A percentile compares a stretch with the other conserved stretches of the same genome.
phyloP scores from a whole-genome alignment of 1,140 invertebrate species.

The Phortica variegata region DNA sequence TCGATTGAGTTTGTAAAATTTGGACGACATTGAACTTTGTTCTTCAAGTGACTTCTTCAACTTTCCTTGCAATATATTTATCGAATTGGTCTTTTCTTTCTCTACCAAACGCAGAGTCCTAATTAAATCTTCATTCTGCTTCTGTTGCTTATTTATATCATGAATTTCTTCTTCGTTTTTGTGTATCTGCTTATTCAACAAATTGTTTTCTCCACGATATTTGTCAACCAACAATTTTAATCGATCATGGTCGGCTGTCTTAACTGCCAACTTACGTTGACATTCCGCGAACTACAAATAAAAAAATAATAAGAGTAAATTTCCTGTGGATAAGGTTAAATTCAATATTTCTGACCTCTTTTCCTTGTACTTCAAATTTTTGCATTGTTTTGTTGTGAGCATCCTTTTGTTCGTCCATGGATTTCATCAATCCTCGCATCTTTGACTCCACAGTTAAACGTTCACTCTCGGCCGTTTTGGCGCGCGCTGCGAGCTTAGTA shows the following conservation, averaged over 20 bases:
- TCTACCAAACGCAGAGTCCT: constrained; percentile 23
- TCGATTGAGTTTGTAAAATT: constrained; percentile 22
- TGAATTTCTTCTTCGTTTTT: constrained; percentile 33
- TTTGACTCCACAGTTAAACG: constrained; percentile 27
- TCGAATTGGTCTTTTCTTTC: constrained; percentile 24
- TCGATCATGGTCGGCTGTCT: constrained; percentile 27
- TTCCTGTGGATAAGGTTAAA: not conserved
- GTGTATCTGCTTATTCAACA: constrained; percentile 17
- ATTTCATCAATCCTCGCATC: constrained; percentile 22
- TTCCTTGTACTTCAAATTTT: constrained; percentile 18
- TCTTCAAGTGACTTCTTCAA: constrained; percentile 22
- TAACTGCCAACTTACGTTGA: constrained; percentile 20
- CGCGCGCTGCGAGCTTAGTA: constrained; percentile 25
- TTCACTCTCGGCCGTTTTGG: constrained; percentile 25
- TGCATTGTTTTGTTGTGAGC: constrained; percentile 20
- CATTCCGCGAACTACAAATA: too few species aligned
- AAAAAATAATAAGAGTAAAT: too few species aligned
- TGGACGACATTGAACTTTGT: constrained; percentile 19
- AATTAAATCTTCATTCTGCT: constrained; percentile 29
- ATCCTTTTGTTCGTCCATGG: constrained; percentile 31
- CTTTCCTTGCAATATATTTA: constrained; percentile 16
- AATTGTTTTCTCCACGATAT: constrained; percentile 26
- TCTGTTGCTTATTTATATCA: constrained; percentile 23
- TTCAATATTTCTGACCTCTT: constrained; percentile 8
- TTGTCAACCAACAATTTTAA: constrained; percentile 29